Percentiles rank a stretch among this genome's conserved stretches.
phyloP scores from a whole-genome alignment of 2,888 invertebrate species.

The Drosophila borealis region DNA sequence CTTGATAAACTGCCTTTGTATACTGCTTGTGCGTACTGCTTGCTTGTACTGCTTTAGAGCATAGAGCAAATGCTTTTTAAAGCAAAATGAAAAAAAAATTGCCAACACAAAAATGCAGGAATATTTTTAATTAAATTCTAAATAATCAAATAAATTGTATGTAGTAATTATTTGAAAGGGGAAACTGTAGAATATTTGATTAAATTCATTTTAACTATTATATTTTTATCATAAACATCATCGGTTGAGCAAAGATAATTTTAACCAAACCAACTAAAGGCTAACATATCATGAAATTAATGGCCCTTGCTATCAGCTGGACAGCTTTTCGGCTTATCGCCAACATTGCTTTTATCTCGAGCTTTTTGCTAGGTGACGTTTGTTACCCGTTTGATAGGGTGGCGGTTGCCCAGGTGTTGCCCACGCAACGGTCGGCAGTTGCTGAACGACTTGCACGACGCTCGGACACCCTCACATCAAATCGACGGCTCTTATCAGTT shows the following conservation, averaged over 20 bases:
- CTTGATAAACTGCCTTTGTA: not conserved
- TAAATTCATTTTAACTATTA: not conserved
- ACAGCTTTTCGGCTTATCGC: slow-evolving; percentile 44
- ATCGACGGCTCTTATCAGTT: slow-evolving; percentile 57
- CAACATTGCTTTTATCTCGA: slow-evolving; percentile 34
- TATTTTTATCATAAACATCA: not conserved
- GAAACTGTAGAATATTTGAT: not conserved
- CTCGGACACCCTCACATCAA: slow-evolving; percentile 40
- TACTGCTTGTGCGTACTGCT: not conserved
- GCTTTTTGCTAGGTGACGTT: slow-evolving; percentile 67
- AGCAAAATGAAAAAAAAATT: not conserved
- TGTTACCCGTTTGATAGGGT: slow-evolving; percentile 53
- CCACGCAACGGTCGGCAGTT: slow-evolving; percentile 53
- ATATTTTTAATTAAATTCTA: not conserved
- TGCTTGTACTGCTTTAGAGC: not conserved
- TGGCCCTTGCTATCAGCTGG: slow-evolving; percentile 26
- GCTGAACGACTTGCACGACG: slow-evolving; percentile 49
- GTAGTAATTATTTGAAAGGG: no score
- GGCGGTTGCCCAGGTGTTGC: slow-evolving; percentile 49
- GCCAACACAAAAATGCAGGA: not conserved
- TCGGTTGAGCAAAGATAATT: not conserved
- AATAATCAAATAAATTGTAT: not conserved
- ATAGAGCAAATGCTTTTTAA: not conserved
- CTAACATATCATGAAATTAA: slow-evolving; percentile 16
- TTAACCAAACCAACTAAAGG: slow-evolving; percentile 13